These are phyloP conservation scores for Crioceris asparagi DNA, from an alignment of 2,888 invertebrate genomes.

Conservation along the genomic window DNA sequence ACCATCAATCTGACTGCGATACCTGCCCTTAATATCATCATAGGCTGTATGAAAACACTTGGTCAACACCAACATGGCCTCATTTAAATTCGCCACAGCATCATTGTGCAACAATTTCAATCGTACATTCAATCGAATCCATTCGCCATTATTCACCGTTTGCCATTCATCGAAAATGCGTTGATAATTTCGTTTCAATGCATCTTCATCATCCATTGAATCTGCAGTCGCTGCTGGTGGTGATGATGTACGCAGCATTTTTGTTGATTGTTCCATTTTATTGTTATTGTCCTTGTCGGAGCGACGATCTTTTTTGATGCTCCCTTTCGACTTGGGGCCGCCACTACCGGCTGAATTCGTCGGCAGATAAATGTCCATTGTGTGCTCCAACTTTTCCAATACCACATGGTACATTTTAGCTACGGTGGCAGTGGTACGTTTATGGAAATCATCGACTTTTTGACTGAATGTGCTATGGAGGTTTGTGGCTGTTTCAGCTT, in stretches of 20 bases:
- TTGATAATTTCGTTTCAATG: conserved; percentile 32
- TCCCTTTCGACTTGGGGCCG: conserved; percentile 30
- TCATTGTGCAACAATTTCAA: conserved; percentile 40
- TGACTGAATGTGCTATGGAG: not conserved
- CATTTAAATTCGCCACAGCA: conserved; percentile 39
- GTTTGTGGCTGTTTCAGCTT: too few species aligned
- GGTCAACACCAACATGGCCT: conserved; percentile 40
- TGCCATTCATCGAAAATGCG: conserved; percentile 47
- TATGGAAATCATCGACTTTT: not conserved
- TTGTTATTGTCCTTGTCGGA: conserved; percentile 16
- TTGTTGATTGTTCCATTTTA: not conserved
- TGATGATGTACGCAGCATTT: conserved; percentile 13
- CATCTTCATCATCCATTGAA: conserved; percentile 20
- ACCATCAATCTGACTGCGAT: conserved; percentile 34
- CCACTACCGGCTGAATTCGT: conserved; percentile 13
- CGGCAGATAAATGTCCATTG: conserved; percentile 18
- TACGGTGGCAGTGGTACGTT: conserved; percentile 7
- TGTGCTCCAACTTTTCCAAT: conserved; percentile 34
- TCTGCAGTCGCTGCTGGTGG: too few species aligned
- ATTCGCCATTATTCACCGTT: conserved; percentile 38
- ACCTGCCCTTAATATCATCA: conserved; percentile 37
- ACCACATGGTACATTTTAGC: conserved; percentile 17
- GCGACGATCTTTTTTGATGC: not conserved
- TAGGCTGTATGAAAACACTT: conserved; percentile 43
- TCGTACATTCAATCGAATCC: conserved; percentile 41